These are phyloP conservation scores for Oncorhynchus kisutch DNA, from an alignment of 2,113 vertebrate species.

Conservation along the genomic window DNA sequence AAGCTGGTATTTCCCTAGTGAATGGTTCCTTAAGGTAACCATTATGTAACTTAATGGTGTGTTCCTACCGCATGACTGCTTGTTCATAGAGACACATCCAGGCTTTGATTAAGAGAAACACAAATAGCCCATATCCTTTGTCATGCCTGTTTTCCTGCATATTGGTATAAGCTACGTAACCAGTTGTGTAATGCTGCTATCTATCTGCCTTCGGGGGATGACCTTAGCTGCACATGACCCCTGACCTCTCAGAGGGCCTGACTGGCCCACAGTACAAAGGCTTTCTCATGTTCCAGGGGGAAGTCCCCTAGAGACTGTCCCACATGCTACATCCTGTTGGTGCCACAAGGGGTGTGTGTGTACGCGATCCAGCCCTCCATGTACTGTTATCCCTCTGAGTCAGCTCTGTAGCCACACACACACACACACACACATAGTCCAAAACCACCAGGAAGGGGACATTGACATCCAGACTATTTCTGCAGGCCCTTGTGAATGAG, in stretches of 20 bases:
- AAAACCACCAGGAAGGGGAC: not conserved
- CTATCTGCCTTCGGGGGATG: too few species aligned
- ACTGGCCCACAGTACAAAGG: not conserved
- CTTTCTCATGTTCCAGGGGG: not conserved
- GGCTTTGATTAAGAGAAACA: not conserved
- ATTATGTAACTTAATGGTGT: not conserved
- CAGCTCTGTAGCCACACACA: too few species aligned
- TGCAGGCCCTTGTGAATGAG: slow-evolving; percentile 14
- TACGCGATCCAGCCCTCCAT: too few species aligned
- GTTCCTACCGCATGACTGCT: not conserved
- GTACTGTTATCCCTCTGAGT: too few species aligned
- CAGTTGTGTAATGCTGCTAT: too few species aligned
- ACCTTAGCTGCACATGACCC: not conserved
- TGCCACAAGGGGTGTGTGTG: not conserved
- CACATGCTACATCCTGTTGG: not conserved
- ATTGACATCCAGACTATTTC: not conserved
- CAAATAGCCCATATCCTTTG: not conserved
- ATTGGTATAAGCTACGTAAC: too few species aligned
- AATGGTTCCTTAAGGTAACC: not conserved
- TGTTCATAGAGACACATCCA: not conserved
- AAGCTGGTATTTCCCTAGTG: not conserved
- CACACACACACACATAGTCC: not conserved
- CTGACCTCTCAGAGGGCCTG: not conserved
- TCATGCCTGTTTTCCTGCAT: not conserved
- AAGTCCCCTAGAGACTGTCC: not conserved